phyloP scores from a whole-genome alignment of 2,113 vertebrate species.

The Hylia prasina region DNA sequence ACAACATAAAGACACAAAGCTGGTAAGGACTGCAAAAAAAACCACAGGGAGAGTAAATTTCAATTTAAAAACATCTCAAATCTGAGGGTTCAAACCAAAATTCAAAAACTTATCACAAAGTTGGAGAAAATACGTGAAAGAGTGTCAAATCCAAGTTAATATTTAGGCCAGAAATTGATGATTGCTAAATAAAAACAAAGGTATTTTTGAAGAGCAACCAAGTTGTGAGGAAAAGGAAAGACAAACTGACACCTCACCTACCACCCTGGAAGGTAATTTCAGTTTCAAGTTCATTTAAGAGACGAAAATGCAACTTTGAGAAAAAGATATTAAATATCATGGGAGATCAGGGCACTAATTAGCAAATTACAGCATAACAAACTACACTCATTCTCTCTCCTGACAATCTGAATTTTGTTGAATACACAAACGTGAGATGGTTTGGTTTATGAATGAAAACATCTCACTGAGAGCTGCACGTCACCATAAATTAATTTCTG shows the following conservation, averaged over 20 bases:
- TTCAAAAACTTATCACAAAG: neutral
- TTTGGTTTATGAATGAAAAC: neutral
- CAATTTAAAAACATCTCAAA: neutral
- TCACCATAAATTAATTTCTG: neutral
- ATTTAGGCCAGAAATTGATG: neutral
- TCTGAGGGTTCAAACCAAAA: neutral
- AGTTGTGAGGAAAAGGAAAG: neutral
- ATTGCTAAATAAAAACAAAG: neutral
- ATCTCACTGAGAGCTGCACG: neutral
- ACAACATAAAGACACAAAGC: neutral
- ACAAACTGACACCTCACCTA: neutral
- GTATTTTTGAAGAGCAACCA: neutral
- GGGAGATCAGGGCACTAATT: neutral
- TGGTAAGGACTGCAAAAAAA: neutral
- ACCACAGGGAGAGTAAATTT: neutral
- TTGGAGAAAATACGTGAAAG: neutral
- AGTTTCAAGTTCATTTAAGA: neutral
- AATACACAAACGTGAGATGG: accelerated
- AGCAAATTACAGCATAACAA: neutral
- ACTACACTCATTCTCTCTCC: no score
- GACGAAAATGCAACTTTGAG: neutral
- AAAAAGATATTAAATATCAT: neutral
- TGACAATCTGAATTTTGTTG: neutral
- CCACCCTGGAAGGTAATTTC: neutral
- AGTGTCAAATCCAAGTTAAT: neutral